Evolutionary conservation across 1,140 invertebrate species (phyloP).

Genomic region (Ceratina australensis): DNA sequence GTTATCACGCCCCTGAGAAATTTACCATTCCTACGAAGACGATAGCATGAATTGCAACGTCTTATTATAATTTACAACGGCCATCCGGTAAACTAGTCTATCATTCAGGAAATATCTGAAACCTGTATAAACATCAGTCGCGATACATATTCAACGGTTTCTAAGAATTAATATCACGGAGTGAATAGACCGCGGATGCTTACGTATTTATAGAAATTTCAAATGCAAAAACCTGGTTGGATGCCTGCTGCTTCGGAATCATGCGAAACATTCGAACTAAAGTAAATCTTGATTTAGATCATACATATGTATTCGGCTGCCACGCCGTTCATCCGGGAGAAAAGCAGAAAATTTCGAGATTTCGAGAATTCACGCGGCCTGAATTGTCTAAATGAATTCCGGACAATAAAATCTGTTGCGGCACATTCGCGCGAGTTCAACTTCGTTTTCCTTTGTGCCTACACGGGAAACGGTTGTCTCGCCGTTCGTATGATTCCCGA

Average conservation of each 20-base stretch:
- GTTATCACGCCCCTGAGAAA: slow-evolving; percentile 58
- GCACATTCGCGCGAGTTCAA: neutral
- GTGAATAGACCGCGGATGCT: neutral
- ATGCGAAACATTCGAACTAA: too few relatives aligned
- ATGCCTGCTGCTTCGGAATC: too few relatives aligned
- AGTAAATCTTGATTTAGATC: too few relatives aligned
- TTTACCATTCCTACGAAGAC: slow-evolving; percentile 53
- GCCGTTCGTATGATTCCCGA: neutral
- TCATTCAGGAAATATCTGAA: slow-evolving; percentile 39
- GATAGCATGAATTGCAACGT: slow-evolving; percentile 42
- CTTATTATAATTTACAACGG: slow-evolving; percentile 46
- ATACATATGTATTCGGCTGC: too few relatives aligned
- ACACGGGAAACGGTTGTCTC: too few relatives aligned
- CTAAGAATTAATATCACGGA: neutral
- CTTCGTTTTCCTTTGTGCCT: neutral
- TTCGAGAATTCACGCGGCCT: too few relatives aligned
- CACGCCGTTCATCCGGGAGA: too few relatives aligned
- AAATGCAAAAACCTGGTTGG: too few relatives aligned
- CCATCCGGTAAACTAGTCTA: slow-evolving; percentile 35
- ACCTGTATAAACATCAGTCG: neutral
- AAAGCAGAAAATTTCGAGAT: too few relatives aligned
- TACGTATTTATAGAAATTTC: neutral
- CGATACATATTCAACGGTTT: neutral
- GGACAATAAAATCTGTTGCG: neutral
- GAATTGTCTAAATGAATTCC: neutral